phyloP scores from a whole-genome alignment of 2,888 invertebrate species.

The Hanleya hanleyi region DNA sequence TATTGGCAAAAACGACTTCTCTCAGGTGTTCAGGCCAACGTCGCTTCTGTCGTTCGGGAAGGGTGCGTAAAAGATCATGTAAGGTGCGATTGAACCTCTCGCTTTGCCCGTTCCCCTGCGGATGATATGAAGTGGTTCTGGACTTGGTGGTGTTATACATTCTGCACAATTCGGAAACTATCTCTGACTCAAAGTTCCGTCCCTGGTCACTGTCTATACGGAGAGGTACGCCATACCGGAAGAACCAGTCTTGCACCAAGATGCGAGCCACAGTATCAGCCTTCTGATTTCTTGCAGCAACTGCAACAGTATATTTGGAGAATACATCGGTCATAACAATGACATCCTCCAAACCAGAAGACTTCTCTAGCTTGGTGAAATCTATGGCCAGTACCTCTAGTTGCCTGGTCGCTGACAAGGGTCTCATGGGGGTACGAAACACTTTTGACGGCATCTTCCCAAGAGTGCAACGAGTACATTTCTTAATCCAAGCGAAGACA shows the following conservation, averaged over 20 bases:
- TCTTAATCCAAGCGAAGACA: no score
- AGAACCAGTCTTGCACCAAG: constrained; percentile 13
- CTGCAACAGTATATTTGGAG: neutral
- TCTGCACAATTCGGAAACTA: neutral
- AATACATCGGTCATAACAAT: constrained; percentile 12
- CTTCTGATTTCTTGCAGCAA: neutral
- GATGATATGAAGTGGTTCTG: neutral
- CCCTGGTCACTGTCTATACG: constrained; percentile 4
- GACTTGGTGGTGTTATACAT: neutral
- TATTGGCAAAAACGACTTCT: neutral
- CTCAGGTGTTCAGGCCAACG: neutral
- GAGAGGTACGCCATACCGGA: neutral
- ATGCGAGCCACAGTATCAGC: neutral
- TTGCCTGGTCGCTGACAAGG: neutral
- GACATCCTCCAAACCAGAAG: constrained; percentile 11
- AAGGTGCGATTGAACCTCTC: no score
- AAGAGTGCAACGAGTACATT: no score
- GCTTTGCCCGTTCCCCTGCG: no score
- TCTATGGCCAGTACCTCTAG: neutral
- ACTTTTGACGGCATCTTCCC: no score
- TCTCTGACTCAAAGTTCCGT: neutral
- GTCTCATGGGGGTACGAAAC: no score
- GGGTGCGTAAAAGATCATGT: neutral
- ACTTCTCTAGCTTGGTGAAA: neutral
- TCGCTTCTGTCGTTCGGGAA: neutral